Conservation (phyloP, 2,888 invertebrate species). For the Germaria angustata region DNA sequence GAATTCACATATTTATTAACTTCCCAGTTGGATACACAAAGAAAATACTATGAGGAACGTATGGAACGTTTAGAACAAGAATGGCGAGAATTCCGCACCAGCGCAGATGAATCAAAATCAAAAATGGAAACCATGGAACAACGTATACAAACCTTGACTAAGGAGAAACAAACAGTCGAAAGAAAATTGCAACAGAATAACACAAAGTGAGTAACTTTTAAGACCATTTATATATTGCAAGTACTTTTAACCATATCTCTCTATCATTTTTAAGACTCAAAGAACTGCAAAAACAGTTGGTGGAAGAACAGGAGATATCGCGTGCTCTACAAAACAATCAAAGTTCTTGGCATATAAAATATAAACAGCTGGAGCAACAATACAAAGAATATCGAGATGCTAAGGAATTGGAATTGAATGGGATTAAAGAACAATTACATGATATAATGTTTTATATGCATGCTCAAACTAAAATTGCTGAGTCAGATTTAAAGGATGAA, state of each 20-base stretch:
- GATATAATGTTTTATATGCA: constrained; percentile 99
- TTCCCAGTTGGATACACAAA: constrained; percentile 95
- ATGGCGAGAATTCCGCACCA: constrained; percentile 82
- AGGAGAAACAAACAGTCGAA: constrained; percentile 86
- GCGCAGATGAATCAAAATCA: constrained; percentile 81
- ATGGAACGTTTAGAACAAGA: constrained; percentile 83
- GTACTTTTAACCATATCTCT: no score
- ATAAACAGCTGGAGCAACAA: constrained; percentile 82
- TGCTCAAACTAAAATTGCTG: constrained; percentile 83
- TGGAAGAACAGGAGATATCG: constrained; percentile 92
- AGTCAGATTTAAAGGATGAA: constrained; percentile 78
- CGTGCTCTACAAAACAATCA: constrained; percentile 89
- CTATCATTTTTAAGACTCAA: constrained; percentile 82
- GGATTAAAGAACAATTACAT: constrained; percentile 94
- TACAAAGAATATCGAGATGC: constrained; percentile 82
- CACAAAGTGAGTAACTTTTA: constrained; percentile 81
- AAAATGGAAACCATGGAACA: constrained; percentile 80
- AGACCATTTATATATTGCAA: no score
- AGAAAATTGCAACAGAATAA: constrained; percentile 85
- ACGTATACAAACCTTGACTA: constrained; percentile 82
- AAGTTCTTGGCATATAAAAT: constrained; percentile 85
- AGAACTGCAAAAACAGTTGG: constrained; percentile 85
- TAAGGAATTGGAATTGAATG: constrained; percentile 86
- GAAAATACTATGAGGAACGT: constrained; percentile 93
- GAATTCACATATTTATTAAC: constrained; percentile 98